These are phyloP conservation scores for Varanus komodoensis DNA, from an alignment of 2,113 vertebrate species.

Conservation along the genomic window DNA sequence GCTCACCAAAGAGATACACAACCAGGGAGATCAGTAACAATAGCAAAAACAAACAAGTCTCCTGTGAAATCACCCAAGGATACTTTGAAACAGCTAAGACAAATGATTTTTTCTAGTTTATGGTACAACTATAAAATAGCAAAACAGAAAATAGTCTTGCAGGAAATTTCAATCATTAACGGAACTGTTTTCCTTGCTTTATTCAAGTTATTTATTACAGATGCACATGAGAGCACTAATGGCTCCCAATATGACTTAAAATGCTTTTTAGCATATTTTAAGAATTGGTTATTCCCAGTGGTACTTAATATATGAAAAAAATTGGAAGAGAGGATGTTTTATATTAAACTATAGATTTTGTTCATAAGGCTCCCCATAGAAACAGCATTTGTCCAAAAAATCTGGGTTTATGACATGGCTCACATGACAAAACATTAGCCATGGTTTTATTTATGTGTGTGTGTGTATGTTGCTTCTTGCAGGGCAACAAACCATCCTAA, in stretches of 20 bases:
- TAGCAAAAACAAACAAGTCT: background rate
- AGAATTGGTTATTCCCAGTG: constrained; percentile 29
- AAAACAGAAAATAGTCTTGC: background rate
- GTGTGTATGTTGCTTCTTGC: no score
- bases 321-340: constrained; percentile 46
- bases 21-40: background rate
- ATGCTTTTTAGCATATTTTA: constrained; percentile 1
- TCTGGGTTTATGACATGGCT: background rate
- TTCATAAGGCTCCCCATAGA: background rate
- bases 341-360: constrained; percentile 58
- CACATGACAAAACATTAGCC: no score
- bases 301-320: constrained; percentile 54
- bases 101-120: background rate
- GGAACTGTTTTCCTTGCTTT: background rate
- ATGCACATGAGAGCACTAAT: constrained; percentile 42
- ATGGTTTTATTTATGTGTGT: no score
- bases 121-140: background rate
- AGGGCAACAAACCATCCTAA: no score
- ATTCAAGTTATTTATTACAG: background rate
- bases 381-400: constrained; percentile 13
- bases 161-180: background rate
- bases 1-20: background rate
- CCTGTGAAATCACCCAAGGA: background rate
- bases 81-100: background rate
- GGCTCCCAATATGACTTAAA: constrained; percentile 21